Base-by-base conservation (phyloP, 1,140 invertebrate genomes). In the Procambarus virginalis region DNA sequence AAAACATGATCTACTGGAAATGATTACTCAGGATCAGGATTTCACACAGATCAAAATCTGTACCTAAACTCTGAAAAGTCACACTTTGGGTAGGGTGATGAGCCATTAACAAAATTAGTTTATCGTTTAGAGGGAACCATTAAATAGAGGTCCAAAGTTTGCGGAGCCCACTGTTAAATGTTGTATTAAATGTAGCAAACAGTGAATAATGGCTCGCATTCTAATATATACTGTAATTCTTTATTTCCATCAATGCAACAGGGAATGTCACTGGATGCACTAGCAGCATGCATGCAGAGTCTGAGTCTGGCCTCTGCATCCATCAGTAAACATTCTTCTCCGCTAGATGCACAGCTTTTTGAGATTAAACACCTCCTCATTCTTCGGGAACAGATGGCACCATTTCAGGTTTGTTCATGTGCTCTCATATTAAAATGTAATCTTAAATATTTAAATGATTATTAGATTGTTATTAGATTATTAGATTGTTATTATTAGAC, bases 351-450 rank as follows among this genome's bases (percentile, higher is more conserved):
- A 0, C 96, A 98, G 93, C 94, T 99, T 9, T 99, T 99, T 94
- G 96, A 99, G 94, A 98, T 99, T 58, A 99, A 99, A 94, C 99
- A 99, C 95, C 94, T 99, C 73, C 94, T 99, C 3, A 99, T 99
- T 81, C 94, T 99, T 0, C 94, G 99, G 45, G 99, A 99, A 93
- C 99, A 99, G 94, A 99, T 99, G 64, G 98, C 98, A 1, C 99
- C 99, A 0, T 99, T 99, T 93, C 98, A 99, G 94, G 97, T 99
- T 0, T 98, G 99, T 93, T 97, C 3, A 83, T 45, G 10, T 45
- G 22, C 14, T 46, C 5, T 70, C 12, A 12, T 10, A 64, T 17
- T 64, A 20, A 12, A 64, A 64, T 64, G 17, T 64, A 17, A 64
- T 64, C 17, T 64, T 20, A 14, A 64, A 64, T 64, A 5, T 55